Base-by-base conservation (phyloP, 2,888 invertebrate species). In the Drosophila pegasa region DNA sequence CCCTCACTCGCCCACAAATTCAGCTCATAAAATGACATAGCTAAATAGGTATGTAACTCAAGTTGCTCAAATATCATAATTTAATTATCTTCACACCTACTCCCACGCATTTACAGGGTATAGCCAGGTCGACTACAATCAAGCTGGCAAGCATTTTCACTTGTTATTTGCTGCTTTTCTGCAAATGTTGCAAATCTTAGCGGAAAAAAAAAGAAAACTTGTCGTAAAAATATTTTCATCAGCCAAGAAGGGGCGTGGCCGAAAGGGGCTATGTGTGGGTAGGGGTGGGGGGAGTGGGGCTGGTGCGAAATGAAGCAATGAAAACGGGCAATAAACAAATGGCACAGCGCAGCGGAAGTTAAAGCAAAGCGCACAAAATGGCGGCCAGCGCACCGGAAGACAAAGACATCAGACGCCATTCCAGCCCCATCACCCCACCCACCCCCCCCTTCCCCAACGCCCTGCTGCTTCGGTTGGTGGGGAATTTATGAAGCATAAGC, bases 151-250 rank as follows among this genome's bases (percentile, higher is more conserved):
- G 3, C 27, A 1, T 18, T 27, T 33, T 52, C 37, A 38, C 18
- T 61, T 48, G 54, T 29, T 51, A 65, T 47, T 66, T 66, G 59
- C 61, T 69, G 61, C 55, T 59, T 75, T 87, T 88, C 77, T 88
- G 83, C 86, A 74, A 83, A 87, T 83, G 83, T 88, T 88, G 87
- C 88, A 84, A 87, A 88, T 84, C 86, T 85, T 88, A 65, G 80
- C 80, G 71, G 73, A 88, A 35, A 48, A 50, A 50, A 78, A 88
- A 35, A 48, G 35, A 50, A 78, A 84, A 84, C 87, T 84, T 88
- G 81, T 88, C 88, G 84, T 88, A 87, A 88, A 84, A 88, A 88
- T 88, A 84, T 86, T 86, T 87, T 84, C 84, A 87, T 83, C 82
- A 84, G 85, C 57, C 71, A 70, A 51, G 51, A 45, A 14, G 27